Conservation (phyloP, 2,113 vertebrate genomes). For the Cyphomyrus plagiostoma region DNA sequence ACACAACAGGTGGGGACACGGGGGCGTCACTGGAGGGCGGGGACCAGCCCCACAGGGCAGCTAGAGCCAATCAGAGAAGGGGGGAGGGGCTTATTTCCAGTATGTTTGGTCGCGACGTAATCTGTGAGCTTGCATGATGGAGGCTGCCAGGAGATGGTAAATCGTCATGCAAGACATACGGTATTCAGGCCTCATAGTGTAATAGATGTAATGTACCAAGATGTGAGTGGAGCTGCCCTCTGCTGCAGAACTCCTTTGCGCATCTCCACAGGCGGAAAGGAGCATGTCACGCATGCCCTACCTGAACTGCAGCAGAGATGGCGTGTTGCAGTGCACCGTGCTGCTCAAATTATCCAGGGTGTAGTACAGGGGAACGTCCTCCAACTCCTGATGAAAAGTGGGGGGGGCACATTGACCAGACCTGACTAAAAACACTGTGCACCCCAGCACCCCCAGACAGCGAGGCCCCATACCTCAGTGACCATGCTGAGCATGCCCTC, state of each 20-base stretch:
- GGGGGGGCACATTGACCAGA: too few relatives aligned
- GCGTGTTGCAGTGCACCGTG: conserved; percentile 64
- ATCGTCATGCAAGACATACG: not conserved
- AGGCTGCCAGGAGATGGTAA: not conserved
- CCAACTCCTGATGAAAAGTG: conserved; percentile 63
- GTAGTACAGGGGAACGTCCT: conserved; percentile 75
- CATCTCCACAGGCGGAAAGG: not conserved
- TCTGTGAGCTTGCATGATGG: not conserved
- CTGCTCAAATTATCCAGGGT: conserved; percentile 70
- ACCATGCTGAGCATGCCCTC: conserved; percentile 79
- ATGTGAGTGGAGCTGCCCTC: too few relatives aligned
- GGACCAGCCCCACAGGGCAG: not conserved
- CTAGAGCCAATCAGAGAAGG: not conserved
- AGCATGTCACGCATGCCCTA: conserved; percentile 29
- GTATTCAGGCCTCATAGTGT: not conserved
- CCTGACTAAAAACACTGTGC: too few relatives aligned
- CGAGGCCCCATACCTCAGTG: conserved; percentile 64
- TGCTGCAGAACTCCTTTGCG: not conserved
- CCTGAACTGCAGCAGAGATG: conserved; percentile 72
- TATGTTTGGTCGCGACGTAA: not conserved
- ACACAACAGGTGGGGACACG: not conserved
- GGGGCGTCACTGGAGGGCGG: not conserved
- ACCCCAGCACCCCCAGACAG: not conserved
- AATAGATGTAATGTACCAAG: not conserved
- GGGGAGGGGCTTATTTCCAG: not conserved